Evolutionary conservation across 53 echinoderm and acorn worm species (phyloP).

Genomic region (Holothuria leucospilota): DNA sequence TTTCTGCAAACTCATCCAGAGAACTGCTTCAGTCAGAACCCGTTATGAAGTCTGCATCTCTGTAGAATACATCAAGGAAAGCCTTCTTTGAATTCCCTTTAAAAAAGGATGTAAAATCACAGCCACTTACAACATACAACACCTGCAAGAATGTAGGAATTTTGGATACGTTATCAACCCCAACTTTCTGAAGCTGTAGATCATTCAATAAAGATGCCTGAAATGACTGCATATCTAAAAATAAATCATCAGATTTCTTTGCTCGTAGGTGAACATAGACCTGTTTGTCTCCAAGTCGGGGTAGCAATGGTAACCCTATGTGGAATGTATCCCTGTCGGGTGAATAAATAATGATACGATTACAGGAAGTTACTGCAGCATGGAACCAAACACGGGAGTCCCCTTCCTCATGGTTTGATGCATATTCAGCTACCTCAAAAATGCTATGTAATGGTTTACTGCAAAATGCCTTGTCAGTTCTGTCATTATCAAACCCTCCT

Average conservation of each 20-base stretch:
- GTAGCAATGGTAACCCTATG: not conserved
- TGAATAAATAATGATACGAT: conserved; percentile 2
- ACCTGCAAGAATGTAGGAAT: conserved; percentile 4
- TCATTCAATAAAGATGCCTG: not conserved
- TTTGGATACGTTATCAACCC: not conserved
- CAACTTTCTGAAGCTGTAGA: conserved; percentile 13
- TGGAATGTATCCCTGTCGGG: conserved; percentile 19
- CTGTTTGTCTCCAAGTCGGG: too few species aligned
- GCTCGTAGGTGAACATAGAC: conserved; percentile 9
- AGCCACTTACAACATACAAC: not conserved
- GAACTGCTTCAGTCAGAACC: not conserved
- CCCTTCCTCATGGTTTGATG: conserved; percentile 13
- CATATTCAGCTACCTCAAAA: not conserved
- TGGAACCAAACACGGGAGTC: conserved; percentile 34
- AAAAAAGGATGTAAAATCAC: not conserved
- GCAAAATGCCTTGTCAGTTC: not conserved
- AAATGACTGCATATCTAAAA: conserved; percentile 6
- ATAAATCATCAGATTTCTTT: conserved; percentile 14
- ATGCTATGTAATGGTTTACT: not conserved
- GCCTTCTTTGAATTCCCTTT: too few species aligned
- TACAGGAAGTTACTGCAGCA: conserved; percentile 4
- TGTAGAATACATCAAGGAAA: too few species aligned
- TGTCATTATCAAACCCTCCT: not conserved
- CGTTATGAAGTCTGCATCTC: too few species aligned
- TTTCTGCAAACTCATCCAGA: not conserved